Percentiles rank a stretch among this genome's conserved stretches.
phyloP scores from a whole-genome alignment of 1,140 invertebrate species.

The Ceratina calcarata region DNA sequence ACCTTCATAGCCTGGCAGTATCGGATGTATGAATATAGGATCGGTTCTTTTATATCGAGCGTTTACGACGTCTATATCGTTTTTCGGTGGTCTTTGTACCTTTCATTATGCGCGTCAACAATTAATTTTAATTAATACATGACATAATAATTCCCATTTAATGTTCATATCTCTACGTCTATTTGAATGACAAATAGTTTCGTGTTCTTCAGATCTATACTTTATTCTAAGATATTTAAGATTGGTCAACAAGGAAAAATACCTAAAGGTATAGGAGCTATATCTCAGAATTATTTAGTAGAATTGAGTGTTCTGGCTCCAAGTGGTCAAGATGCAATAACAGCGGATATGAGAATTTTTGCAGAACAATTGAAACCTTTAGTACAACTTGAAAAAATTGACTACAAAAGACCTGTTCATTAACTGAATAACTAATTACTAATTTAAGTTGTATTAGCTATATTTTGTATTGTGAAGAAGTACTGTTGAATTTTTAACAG shows the following conservation, averaged over 20 bases:
- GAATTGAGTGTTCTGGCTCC: constrained; percentile 97
- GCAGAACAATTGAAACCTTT: constrained; percentile 96
- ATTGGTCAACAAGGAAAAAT: constrained; percentile 87
- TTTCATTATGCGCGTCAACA: not conserved
- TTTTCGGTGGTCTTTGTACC: constrained; percentile 40
- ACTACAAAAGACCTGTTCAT: constrained; percentile 89
- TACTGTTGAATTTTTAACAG: constrained; percentile 94
- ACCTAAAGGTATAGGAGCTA: constrained; percentile 88
- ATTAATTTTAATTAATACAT: not conserved
- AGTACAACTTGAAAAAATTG: constrained; percentile 94
- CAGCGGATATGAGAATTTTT: constrained; percentile 97
- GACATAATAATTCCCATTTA: no score
- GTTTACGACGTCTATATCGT: constrained; percentile 84
- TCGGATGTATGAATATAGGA: constrained; percentile 85
- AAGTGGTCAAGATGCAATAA: constrained; percentile 95
- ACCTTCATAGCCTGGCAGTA: constrained; percentile 87
- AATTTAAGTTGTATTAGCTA: constrained; percentile 14
- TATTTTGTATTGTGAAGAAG: no score
- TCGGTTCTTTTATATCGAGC: constrained; percentile 83
- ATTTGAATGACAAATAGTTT: no score
- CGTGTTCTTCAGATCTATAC: no score
- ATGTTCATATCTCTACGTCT: no score
- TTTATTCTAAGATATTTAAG: constrained; percentile 97
- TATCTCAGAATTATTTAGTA: constrained; percentile 96
- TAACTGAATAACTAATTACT: constrained; percentile 23